phyloP scores from a whole-genome alignment of 2,797 vertebrate genomes.

The Lerista edwardsae region DNA sequence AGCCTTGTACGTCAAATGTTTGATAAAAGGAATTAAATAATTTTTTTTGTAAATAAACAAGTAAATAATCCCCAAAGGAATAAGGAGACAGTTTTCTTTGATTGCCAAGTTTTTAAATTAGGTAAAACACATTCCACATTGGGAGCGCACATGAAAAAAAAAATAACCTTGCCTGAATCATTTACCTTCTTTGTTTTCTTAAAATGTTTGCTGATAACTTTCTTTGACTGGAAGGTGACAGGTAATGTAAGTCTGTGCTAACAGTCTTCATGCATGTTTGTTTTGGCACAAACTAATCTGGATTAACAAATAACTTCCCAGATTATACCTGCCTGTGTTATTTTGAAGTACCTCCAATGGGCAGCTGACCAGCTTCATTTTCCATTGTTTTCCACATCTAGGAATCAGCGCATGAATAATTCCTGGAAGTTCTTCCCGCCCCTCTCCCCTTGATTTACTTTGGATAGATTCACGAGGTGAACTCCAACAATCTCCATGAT shows the following conservation, averaged over 20 bases:
- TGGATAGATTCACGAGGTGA: too few species aligned
- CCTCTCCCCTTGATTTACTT: too few species aligned
- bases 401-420: background rate
- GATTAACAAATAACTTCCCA: slow-evolving; percentile 4
- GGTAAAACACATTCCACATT: background rate
- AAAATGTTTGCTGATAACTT: background rate
- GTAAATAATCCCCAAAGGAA: too few species aligned
- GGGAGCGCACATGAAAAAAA: background rate
- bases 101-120: background rate
- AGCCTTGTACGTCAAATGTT: too few species aligned
- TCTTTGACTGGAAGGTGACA: background rate
- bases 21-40: too few species aligned
- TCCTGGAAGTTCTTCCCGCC: background rate
- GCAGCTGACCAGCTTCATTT: background rate
- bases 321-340: background rate
- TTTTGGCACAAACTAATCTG: background rate
- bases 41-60: too few species aligned
- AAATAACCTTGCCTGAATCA: background rate
- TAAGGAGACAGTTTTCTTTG: too few species aligned
- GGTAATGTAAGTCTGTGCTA: background rate
- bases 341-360: background rate
- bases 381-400: too few species aligned
- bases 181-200: background rate
- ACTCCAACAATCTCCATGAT: background rate
- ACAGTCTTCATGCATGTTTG: background rate